Evolutionary conservation across 35 echinoderm and acorn worm genomes (phyloP).

Genomic region (Antedon bifida): DNA sequence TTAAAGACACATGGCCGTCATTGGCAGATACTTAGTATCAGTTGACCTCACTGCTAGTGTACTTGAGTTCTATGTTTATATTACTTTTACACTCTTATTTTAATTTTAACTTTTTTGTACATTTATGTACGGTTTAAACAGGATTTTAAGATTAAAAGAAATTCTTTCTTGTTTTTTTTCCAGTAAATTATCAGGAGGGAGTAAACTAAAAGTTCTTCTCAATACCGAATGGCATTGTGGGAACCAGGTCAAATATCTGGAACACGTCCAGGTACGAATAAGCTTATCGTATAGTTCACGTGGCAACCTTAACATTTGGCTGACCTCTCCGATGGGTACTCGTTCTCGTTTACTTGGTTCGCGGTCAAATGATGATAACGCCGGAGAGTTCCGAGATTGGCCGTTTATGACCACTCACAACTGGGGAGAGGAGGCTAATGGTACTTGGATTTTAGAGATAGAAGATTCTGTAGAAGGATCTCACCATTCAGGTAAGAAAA

Average conservation of each 20-base stretch:
- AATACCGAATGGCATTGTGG: background rate
- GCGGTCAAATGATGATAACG: slow-evolving; percentile 34
- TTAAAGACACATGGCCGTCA: too few species aligned
- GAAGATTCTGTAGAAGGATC: slow-evolving; percentile 21
- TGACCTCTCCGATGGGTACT: slow-evolving; percentile 70
- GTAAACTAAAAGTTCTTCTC: background rate
- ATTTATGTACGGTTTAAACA: too few species aligned
- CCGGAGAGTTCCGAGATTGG: slow-evolving; percentile 55
- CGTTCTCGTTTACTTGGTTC: slow-evolving; percentile 36
- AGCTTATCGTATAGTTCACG: slow-evolving; percentile 25
- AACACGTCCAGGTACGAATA: slow-evolving; percentile 61
- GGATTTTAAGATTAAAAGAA: too few species aligned
- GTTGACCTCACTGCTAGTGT: too few species aligned
- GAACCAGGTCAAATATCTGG: slow-evolving; percentile 40
- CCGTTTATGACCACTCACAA: slow-evolving; percentile 81
- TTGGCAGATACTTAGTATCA: too few species aligned
- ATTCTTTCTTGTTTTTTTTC: too few species aligned
- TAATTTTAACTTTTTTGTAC: too few species aligned
- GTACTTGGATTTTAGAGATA: slow-evolving; percentile 65
- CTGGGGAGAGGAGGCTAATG: slow-evolving; percentile 74
- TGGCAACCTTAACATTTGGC: slow-evolving; percentile 50
- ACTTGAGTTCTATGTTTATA: too few species aligned
- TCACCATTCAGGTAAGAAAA: slow-evolving; percentile 24
- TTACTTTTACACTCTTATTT: too few species aligned
- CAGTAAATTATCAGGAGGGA: background rate